Evolutionary conservation across 23 tunicate genomes (phyloP).

Genomic region (Corella eumyota): DNA sequence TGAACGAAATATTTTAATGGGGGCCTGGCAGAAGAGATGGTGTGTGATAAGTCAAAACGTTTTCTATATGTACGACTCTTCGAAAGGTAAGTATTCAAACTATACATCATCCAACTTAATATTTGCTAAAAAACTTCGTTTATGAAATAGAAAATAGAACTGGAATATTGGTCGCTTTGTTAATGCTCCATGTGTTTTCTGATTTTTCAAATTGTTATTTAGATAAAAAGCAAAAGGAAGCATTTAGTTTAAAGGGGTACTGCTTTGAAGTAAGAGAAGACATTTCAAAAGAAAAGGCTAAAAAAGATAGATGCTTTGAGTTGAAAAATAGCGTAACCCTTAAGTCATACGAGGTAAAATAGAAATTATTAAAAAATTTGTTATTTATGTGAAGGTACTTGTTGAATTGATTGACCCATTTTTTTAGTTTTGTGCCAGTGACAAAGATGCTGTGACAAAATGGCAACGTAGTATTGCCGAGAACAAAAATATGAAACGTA

Average conservation of each 20-base stretch:
- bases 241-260: conserved; percentile 26
- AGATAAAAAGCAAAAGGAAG: conserved; percentile 88
- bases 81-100: conserved; percentile 45
- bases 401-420: neutral
- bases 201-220: neutral
- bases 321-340: conserved; percentile 12
- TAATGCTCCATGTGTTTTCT: neutral
- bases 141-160: too few species aligned
- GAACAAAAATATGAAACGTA: too few species aligned
- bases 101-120: neutral
- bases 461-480: too few species aligned
- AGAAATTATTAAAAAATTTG: neutral
- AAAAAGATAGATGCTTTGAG: conserved; percentile 75
- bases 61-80: conserved; percentile 59
- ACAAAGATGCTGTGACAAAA: conserved; percentile 21
- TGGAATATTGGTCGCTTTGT: too few species aligned
- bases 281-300: conserved; percentile 48
- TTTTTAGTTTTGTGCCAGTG: conserved; percentile 42
- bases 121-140: neutral
- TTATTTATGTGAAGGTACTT: neutral
- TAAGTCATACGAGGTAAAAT: conserved; percentile 39
- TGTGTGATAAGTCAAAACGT: conserved; percentile 44
- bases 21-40: conserved; percentile 67
- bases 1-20: conserved; percentile 26
- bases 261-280: conserved; percentile 20